Conservation (phyloP, 1,140 invertebrate genomes). For the Hycleus phaleratus region DNA sequence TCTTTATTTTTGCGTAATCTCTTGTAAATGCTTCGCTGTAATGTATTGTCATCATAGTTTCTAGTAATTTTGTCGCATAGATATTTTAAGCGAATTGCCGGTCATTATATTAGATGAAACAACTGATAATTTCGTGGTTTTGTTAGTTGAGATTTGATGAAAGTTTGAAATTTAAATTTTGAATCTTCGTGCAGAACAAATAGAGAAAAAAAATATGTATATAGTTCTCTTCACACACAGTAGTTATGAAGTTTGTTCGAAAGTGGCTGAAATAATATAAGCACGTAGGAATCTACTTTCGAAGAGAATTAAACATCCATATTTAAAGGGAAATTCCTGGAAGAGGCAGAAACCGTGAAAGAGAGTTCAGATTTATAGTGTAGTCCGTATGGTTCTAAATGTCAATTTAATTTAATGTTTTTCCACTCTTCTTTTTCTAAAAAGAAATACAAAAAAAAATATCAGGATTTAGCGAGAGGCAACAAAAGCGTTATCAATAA, state of each 20-base stretch:
- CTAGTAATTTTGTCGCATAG: too few species aligned
- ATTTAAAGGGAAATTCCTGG: slow-evolving; percentile 18
- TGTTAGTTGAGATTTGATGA: too few species aligned
- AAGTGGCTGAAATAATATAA: slow-evolving; percentile 21
- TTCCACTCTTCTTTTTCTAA: background rate
- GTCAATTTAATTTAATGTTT: slow-evolving; percentile 6
- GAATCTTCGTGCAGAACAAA: background rate
- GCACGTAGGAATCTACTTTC: slow-evolving; percentile 21
- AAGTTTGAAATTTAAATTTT: too few species aligned
- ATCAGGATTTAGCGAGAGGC: background rate
- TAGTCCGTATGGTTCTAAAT: slow-evolving; percentile 10
- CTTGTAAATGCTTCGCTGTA: too few species aligned
- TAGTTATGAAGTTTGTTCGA: slow-evolving; percentile 15
- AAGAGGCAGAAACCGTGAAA: slow-evolving; percentile 17
- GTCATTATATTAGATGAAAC: too few species aligned
- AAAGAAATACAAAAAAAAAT: background rate
- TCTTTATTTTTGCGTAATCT: too few species aligned
- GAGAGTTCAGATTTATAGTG: slow-evolving; percentile 19
- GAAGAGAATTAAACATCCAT: slow-evolving; percentile 21
- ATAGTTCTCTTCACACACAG: background rate
- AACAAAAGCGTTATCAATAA: background rate
- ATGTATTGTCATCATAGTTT: too few species aligned
- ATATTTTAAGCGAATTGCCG: too few species aligned
- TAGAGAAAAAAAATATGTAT: slow-evolving; percentile 2
- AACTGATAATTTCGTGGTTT: too few species aligned